Evolutionary conservation across 2,888 invertebrate species (phyloP).

Genomic region (Carabus problematicus): DNA sequence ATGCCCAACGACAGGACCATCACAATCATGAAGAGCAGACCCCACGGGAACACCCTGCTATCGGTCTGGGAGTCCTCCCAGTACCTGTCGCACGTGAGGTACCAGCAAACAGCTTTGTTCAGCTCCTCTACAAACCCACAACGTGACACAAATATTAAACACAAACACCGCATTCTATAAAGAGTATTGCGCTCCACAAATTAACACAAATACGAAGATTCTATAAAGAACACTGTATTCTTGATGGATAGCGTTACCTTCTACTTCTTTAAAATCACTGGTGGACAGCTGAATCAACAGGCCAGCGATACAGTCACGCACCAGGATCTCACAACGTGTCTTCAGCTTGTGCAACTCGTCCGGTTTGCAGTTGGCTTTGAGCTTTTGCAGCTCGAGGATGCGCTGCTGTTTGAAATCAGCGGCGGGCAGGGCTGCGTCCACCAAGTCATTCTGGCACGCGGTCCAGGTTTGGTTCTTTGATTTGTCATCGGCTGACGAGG

Average conservation of each 20-base stretch:
- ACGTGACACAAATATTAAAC: not conserved
- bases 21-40: slow-evolving; percentile 76
- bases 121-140: slow-evolving; percentile 72
- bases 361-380: slow-evolving; percentile 81
- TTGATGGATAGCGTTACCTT: slow-evolving; percentile 67
- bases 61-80: slow-evolving; percentile 85
- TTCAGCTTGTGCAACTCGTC: slow-evolving; percentile 77
- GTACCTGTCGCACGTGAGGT: slow-evolving; percentile 89
- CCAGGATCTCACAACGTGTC: slow-evolving; percentile 66
- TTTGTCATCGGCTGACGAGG: slow-evolving; percentile 52
- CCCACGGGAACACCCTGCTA: slow-evolving; percentile 83
- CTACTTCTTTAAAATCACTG: slow-evolving; percentile 85
- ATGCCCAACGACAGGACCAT: slow-evolving; percentile 83
- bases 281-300: slow-evolving; percentile 79
- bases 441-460: slow-evolving; percentile 69
- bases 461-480: slow-evolving; percentile 53
- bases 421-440: slow-evolving; percentile 74
- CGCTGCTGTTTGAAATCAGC: slow-evolving; percentile 72
- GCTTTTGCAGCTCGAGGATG: slow-evolving; percentile 73
- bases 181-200: not conserved
- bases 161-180: slow-evolving; percentile 4
- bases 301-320: slow-evolving; percentile 84
- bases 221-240: too few species aligned
- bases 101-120: slow-evolving; percentile 90
- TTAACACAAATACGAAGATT: not conserved